Conservation (phyloP, 2,113 vertebrate species). For the Anolis carolinensis region DNA sequence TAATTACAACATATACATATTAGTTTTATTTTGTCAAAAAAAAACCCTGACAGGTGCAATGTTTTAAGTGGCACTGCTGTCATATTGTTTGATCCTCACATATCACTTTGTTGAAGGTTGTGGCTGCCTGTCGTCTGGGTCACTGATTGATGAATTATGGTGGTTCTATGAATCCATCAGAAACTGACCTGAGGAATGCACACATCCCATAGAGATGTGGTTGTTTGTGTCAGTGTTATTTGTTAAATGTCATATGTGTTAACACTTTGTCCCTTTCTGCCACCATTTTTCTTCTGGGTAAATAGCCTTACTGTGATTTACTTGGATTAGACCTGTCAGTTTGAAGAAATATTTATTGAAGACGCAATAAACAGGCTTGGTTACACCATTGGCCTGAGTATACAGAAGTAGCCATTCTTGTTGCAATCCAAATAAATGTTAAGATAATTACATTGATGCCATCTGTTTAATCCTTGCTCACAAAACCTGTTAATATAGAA, state of each 20-base stretch:
- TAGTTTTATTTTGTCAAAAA: not conserved
- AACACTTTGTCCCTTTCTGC: not conserved
- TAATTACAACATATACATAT: not conserved
- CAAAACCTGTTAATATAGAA: not conserved
- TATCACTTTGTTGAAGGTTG: not conserved
- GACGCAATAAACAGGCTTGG: not conserved
- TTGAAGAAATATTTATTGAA: not conserved
- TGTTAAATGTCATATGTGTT: not conserved
- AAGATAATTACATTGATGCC: not conserved
- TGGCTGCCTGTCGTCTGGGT: not conserved
- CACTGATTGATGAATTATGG: not conserved
- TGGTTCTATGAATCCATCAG: not conserved
- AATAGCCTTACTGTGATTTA: not conserved
- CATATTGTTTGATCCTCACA: not conserved
- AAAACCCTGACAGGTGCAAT: not conserved
- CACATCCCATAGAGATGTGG: not conserved
- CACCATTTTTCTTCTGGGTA: not conserved
- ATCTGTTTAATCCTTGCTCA: not conserved
- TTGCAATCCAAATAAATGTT: not conserved
- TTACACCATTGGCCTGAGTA: too few species aligned
- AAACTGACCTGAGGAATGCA: not conserved
- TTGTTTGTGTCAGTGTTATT: not conserved
- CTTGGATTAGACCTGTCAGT: not conserved
- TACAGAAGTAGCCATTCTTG: not conserved
- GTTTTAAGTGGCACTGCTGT: conserved; percentile 5